These are phyloP conservation scores for Gallinago paraguaiae DNA, from an alignment of 2,113 vertebrate species.

Conservation along the genomic window DNA sequence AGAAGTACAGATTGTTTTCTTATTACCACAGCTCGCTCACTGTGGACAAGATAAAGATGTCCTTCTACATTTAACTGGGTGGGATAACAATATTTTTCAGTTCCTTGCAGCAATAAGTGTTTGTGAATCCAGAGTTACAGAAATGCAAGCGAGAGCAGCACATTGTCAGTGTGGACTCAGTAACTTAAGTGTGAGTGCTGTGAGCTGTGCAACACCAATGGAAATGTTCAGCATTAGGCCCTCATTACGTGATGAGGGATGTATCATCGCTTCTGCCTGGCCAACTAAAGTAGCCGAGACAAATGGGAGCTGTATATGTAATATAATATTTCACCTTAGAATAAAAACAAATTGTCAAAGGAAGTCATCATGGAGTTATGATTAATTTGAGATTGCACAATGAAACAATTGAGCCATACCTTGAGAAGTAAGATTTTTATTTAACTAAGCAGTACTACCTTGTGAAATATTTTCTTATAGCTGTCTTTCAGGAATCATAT, in stretches of 20 bases:
- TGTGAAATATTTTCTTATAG: slow-evolving; percentile 42
- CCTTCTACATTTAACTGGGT: neutral
- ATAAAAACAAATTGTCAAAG: neutral
- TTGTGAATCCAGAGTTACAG: neutral
- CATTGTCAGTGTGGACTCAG: neutral
- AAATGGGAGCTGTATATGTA: neutral
- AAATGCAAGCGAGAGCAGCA: neutral
- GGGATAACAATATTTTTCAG: neutral
- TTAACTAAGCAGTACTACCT: slow-evolving; percentile 36
- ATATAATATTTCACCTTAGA: neutral
- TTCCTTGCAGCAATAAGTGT: neutral
- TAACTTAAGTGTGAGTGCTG: neutral
- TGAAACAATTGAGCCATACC: slow-evolving; percentile 33
- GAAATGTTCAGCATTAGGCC: neutral
- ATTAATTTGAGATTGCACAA: neutral
- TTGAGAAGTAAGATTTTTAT: slow-evolving; percentile 53
- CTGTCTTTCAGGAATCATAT: slow-evolving; percentile 37
- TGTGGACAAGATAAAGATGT: neutral
- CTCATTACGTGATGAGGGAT: rapidly evolving
- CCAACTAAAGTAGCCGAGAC: neutral
- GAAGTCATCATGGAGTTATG: neutral
- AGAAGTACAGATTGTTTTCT: neutral
- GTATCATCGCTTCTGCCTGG: neutral
- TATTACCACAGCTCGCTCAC: neutral
- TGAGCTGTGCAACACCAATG: neutral